Percentiles rank a stretch among this genome's conserved stretches.
phyloP scores from a whole-genome alignment of 2,797 vertebrate genomes.

The Mormyrops boulengeri region DNA sequence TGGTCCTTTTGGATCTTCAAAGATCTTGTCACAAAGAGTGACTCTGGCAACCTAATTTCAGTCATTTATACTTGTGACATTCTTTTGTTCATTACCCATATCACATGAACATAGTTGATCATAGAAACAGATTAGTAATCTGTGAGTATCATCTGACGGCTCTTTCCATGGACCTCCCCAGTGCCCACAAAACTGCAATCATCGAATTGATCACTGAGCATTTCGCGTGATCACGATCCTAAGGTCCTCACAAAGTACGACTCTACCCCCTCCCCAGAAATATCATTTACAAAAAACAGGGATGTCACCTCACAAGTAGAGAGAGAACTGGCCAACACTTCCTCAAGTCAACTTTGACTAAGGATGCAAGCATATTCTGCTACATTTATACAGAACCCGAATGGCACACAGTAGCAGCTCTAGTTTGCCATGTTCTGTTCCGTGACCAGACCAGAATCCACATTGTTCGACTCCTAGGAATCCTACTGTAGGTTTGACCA shows the following conservation, averaged over 20 bases:
- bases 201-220: not conserved
- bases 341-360: not conserved
- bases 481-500: not conserved
- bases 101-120: not conserved
- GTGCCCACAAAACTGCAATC: not conserved
- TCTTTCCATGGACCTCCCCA: not conserved
- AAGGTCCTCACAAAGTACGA: not conserved
- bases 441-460: not conserved
- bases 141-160: not conserved
- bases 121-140: not conserved
- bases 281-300: not conserved
- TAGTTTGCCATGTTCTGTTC: not conserved
- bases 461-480: not conserved
- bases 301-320: not conserved
- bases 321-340: not conserved
- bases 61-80: not conserved
- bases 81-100: not conserved
- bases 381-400: not conserved
- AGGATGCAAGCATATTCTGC: not conserved
- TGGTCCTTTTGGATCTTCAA: not conserved
- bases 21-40: not conserved
- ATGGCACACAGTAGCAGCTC: not conserved
- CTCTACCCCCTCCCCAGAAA: not conserved
- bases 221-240: not conserved
- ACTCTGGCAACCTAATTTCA: not conserved